These are phyloP conservation scores for Etia nguti DNA, from an alignment of 2,113 vertebrate species.

Conservation along the genomic window DNA sequence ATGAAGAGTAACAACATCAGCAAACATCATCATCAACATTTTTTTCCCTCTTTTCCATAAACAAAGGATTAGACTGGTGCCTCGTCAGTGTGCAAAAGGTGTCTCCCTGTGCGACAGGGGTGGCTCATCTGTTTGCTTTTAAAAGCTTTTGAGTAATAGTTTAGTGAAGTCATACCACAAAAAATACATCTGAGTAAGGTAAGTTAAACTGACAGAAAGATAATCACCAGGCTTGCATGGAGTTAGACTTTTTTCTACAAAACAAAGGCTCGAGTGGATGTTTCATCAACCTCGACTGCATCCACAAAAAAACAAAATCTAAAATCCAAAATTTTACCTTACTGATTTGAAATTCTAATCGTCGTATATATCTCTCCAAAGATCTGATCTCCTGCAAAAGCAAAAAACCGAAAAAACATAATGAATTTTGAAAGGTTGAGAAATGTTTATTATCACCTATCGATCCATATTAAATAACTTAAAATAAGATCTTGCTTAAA, in stretches of 20 bases:
- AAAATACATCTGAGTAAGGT: not conserved
- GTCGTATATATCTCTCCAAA: constrained; percentile 86
- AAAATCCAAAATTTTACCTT: constrained; percentile 73
- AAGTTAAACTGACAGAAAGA: not conserved
- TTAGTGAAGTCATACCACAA: not conserved
- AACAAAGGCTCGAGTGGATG: not conserved
- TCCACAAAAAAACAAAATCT: not conserved
- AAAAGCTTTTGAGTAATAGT: not conserved
- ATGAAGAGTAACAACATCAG: not conserved
- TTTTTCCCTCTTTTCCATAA: not conserved
- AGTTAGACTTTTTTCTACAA: not conserved
- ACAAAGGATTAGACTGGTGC: not conserved
- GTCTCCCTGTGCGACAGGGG: not conserved
- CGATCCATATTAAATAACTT: not conserved
- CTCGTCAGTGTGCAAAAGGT: not conserved
- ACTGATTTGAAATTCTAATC: constrained; percentile 94
- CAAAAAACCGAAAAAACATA: not conserved
- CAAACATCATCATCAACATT: not conserved
- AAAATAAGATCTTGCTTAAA: not conserved
- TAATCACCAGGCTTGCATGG: not conserved
- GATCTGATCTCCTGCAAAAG: constrained; percentile 84
- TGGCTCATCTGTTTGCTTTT: not conserved
- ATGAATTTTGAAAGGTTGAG: not conserved
- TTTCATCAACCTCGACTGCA: not conserved
- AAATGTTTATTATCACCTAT: not conserved